phyloP scores from a whole-genome alignment of 1,140 invertebrate genomes.

The Hylaeus volcanicus region DNA sequence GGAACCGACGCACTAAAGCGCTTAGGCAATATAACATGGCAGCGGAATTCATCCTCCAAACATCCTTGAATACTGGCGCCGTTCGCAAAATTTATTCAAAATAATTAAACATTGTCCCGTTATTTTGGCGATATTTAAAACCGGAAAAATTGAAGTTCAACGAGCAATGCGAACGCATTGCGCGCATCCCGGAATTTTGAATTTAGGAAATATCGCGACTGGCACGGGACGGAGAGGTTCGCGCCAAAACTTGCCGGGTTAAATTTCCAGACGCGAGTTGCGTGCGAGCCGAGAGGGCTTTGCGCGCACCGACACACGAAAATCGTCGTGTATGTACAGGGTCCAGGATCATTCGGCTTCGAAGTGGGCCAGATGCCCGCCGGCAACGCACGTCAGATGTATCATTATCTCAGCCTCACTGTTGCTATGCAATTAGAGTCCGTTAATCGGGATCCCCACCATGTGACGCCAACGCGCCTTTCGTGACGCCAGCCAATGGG shows the following conservation, averaged over 20 bases:
- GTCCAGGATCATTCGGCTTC: conserved; percentile 56
- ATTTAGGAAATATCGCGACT: conserved; percentile 6
- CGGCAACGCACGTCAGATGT: conserved; percentile 73
- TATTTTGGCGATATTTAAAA: too few species aligned
- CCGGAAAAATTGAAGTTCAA: background rate
- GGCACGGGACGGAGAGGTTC: conserved; percentile 11
- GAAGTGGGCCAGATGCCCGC: conserved; percentile 73
- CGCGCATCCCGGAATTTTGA: background rate
- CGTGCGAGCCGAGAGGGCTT: conserved; percentile 4
- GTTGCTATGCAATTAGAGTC: conserved; percentile 80
- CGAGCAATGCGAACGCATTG: background rate
- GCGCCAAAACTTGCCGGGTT: conserved; percentile 38
- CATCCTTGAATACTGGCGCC: background rate
- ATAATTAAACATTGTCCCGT: too few species aligned
- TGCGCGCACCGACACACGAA: conserved; percentile 12
- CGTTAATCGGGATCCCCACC: conserved; percentile 74
- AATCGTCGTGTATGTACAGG: conserved; percentile 21
- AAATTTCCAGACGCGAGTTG: conserved; percentile 28
- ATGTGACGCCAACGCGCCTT: conserved; percentile 52
- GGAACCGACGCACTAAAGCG: background rate
- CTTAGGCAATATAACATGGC: background rate
- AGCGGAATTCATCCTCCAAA: background rate
- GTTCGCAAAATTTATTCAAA: too few species aligned
- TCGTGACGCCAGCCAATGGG: conserved; percentile 31
- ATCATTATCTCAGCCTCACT: conserved; percentile 78